phyloP scores from a whole-genome alignment of 1,140 invertebrate species.

The Manduca sexta region DNA sequence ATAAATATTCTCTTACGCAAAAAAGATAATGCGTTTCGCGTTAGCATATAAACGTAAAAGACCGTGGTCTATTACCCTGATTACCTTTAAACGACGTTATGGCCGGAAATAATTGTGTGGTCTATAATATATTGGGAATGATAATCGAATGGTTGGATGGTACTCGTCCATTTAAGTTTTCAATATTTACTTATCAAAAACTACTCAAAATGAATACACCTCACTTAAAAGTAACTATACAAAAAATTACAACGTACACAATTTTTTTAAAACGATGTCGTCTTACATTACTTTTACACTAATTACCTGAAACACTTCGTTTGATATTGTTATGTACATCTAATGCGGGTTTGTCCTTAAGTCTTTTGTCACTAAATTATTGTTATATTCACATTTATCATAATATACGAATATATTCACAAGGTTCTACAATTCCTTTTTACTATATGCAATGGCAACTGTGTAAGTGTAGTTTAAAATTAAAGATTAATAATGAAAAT shows the following conservation, averaged over 20 bases:
- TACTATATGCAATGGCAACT: constrained; percentile 12
- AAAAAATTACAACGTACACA: constrained; percentile 62
- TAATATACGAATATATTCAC: constrained; percentile 34
- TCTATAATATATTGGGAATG: neutral
- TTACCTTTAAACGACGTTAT: constrained; percentile 29
- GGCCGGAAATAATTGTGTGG: too few species aligned
- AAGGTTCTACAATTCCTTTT: constrained; percentile 36
- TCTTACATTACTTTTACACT: constrained; percentile 22
- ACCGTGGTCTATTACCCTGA: constrained; percentile 42
- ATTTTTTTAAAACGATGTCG: constrained; percentile 16
- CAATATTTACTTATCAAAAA: constrained; percentile 70
- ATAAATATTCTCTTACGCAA: too few species aligned
- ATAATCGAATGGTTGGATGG: constrained; percentile 1
- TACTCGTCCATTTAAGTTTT: constrained; percentile 57
- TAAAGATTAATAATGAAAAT: too few species aligned
- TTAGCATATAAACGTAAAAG: neutral
- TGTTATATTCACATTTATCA: constrained; percentile 64
- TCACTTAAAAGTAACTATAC: constrained; percentile 60
- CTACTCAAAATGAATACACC: constrained; percentile 58
- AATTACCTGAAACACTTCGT: constrained; percentile 38
- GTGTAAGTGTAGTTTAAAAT: too few species aligned
- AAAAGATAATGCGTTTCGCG: too few species aligned
- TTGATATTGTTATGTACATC: constrained; percentile 51
- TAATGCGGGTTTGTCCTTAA: constrained; percentile 36
- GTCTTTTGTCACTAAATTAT: constrained; percentile 56